phyloP scores from a whole-genome alignment of 2,113 vertebrate species.

The Nothoprocta perdicaria region DNA sequence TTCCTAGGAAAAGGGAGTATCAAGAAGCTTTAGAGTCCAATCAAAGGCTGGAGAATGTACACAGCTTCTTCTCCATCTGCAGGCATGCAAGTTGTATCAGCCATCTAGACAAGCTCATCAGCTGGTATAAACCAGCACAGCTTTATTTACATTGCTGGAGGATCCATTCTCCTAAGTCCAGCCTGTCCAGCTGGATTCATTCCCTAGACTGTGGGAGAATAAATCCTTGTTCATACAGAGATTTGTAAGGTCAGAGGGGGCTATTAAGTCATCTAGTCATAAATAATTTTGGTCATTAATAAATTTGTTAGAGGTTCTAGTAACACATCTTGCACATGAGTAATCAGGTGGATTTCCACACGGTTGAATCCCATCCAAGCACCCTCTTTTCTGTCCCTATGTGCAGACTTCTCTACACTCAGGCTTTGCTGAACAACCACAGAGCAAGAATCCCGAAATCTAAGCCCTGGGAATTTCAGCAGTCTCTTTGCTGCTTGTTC shows the following conservation, averaged over 20 bases:
- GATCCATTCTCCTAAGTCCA: neutral
- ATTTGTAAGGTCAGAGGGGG: conserved; percentile 38
- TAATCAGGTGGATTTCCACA: neutral
- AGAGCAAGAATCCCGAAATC: neutral
- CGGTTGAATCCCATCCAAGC: neutral
- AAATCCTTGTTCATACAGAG: conserved; percentile 46
- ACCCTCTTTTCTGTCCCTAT: neutral
- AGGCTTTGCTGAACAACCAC: neutral
- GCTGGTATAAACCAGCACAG: neutral
- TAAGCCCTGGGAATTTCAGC: neutral
- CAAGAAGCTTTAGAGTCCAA: neutral
- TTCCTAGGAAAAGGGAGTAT: neutral
- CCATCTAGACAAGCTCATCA: neutral
- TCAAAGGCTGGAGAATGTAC: neutral
- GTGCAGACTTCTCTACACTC: neutral
- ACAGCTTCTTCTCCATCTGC: neutral
- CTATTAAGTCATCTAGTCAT: conserved; percentile 39
- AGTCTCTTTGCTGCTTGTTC: neutral
- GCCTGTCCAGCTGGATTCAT: conserved; percentile 30
- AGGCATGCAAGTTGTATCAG: neutral
- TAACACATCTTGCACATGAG: neutral
- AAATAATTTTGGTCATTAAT: neutral
- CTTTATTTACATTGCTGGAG: neutral
- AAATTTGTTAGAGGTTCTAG: neutral
- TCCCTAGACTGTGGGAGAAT: conserved; percentile 30